Base-by-base conservation (phyloP, 2,113 vertebrate species). In the Blennius ocellaris region DNA sequence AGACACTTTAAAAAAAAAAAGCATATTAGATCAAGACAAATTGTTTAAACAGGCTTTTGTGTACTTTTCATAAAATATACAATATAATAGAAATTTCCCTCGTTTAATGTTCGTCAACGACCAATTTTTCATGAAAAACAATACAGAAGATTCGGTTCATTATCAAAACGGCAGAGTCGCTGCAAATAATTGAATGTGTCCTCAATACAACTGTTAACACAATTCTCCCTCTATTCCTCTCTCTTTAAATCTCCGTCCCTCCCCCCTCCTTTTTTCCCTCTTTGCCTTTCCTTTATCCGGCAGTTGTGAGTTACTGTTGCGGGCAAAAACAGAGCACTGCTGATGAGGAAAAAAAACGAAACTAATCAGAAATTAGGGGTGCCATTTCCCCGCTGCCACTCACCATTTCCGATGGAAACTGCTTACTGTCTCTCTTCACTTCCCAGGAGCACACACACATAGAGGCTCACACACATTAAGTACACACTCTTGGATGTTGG, bases 291-390 rank as follows among this genome's bases (percentile, higher is more conserved):
- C n/a, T 9, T 30, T 70, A 16, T 50, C 56, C 11, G 36, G 37
- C 78, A 69, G 61, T 47, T 40, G 39, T 52, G 45, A 78, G 49
- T 62, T 56, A 61, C 59, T 48, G 69, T 68, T 59, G 44, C 51
- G 14, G 49, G 51, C 36, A 15, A 65, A 74, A 71, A 11, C 43
- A 43, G 61, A 57, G 56, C 12, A 8, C 44, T 11, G 47, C 49
- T 79, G 80, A 90, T 86, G 82, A 85, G 84, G 76, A 80, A 87
- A 4, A 30, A 85, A 86, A 69, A 74, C 70, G 30, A 82, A 89
- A 79, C 78, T 84, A 87, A 89, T 89, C 86, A 84, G 75, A 76
- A 89, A 86, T 86, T 71, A 86, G 48, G 56, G 74, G 11, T 61
- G 61, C 72, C 73, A 74, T 83, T 85, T 88, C 77, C 67, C 65